Base-by-base conservation (phyloP, 2,888 invertebrate species). In the Melangyna quadrimaculata region DNA sequence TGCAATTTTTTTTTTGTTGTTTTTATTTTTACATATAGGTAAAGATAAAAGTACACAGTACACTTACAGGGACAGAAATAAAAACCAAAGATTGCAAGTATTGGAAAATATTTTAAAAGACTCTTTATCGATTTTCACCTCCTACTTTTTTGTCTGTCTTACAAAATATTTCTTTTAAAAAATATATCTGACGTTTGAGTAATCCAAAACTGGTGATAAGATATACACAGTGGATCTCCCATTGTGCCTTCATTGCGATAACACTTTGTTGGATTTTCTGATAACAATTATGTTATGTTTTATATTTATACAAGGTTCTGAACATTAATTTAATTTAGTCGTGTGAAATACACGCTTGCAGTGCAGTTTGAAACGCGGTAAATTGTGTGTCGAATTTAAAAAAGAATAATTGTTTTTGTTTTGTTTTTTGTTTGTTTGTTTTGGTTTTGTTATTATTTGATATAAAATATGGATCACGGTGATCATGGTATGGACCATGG, bases 151-250 rank as follows among this genome's bases (percentile, higher is more conserved):
- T 63, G 10, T 29, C 43, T 43, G 59, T 32, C 32, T 55, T 61
- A 57, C 27, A 63, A n/a, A 61, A 37, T 22, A 57, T 6, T 67
- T 67, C 24, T 19, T 73, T 78, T n/a, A n/a, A n/a, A 70, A 71
- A 79, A 19, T 7, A 32, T 17, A n/a, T 40, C 40, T 73, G 65
- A 48, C 37, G 35, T 65, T 48, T 40, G 14, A 37, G 57, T 51
- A 67, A 59, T 32, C 57, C 14, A 27, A 51, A 67, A 35, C 22
- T 22, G n/a, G 14, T 71, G 83, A 84, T 84, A 84, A 84, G 83
- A 79, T 61, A 75, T 24, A 35, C 3, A 17, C 59, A 29, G 45
- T 51, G 59, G 17, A 45, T 78, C 61, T 53, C 37, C 27, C 35
- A 24, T 32, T 65, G 45, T 65, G 12, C 37, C 19, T 57, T 24